Conservation (phyloP, 2,113 vertebrate genomes). For the Melospiza melodia region DNA sequence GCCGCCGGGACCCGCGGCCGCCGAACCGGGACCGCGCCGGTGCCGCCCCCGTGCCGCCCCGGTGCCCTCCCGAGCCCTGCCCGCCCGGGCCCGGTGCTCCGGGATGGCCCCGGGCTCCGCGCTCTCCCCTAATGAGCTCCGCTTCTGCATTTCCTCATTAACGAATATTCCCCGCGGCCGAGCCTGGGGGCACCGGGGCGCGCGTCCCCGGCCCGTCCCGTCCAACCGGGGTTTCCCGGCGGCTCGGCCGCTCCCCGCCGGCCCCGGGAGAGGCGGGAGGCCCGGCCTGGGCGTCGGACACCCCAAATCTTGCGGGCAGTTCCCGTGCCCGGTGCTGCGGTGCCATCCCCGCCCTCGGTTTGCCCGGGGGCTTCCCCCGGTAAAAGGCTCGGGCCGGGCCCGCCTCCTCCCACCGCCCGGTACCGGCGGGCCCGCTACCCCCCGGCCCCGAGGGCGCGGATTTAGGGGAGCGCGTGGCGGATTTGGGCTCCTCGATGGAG, state of each 20-base stretch:
- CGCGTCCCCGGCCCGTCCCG: not conserved
- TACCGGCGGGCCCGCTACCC: not conserved
- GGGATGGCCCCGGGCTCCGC: not conserved
- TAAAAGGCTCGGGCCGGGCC: not conserved
- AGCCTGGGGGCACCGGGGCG: not conserved
- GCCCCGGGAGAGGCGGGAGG: not conserved
- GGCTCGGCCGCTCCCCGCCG: not conserved
- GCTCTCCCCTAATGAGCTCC: not conserved
- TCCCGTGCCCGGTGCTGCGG: not conserved
- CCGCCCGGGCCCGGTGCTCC: not conserved
- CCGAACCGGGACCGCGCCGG: not conserved
- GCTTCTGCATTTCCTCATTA: not conserved
- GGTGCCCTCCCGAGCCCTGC: fast-evolving
- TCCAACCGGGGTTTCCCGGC: not conserved
- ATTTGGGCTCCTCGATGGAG: slow-evolving; percentile 6
- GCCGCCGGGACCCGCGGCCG: too few relatives aligned
- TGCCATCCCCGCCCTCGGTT: not conserved
- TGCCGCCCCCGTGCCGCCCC: not conserved
- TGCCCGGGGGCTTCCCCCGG: too few relatives aligned
- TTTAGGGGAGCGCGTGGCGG: not conserved
- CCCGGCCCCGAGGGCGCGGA: too few relatives aligned
- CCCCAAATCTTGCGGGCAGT: not conserved
- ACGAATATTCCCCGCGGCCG: not conserved
- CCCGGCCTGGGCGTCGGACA: not conserved
- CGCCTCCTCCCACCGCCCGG: not conserved